Percentiles rank a stretch among this genome's conserved stretches.
Evolutionary conservation across 2,888 invertebrate species (phyloP).

Genomic region (Lampropteryx suffumata): DNA sequence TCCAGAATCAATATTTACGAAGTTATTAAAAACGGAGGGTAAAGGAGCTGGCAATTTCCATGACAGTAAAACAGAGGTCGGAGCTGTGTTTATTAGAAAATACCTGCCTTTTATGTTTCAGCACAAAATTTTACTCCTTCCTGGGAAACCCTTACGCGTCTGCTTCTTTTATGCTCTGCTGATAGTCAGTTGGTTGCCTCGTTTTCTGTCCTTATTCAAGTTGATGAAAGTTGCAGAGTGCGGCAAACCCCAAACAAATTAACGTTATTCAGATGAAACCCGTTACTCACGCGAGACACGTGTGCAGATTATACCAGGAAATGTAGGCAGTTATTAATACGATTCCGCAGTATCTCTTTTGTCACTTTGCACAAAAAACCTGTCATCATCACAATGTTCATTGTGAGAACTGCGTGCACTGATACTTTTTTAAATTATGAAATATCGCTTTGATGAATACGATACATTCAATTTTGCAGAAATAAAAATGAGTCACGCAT

Average conservation of each 20-base stretch:
- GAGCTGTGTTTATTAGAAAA: slow-evolving; percentile 61
- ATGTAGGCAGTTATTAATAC: slow-evolving; percentile 42
- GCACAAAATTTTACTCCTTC: slow-evolving; percentile 55
- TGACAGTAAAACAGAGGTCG: slow-evolving; percentile 29
- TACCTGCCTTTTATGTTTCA: slow-evolving; percentile 56
- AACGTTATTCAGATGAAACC: slow-evolving; percentile 51
- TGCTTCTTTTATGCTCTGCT: slow-evolving; percentile 12
- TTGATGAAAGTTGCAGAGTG: slow-evolving; percentile 15
- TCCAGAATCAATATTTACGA: slow-evolving; percentile 25
- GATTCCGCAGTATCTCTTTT: slow-evolving; percentile 40
- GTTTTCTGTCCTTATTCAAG: slow-evolving; percentile 30
- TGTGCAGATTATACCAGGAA: slow-evolving; percentile 16
- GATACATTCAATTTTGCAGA: slow-evolving; percentile 54
- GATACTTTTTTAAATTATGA: slow-evolving; percentile 41
- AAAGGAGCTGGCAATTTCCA: slow-evolving; percentile 23
- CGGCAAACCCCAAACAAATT: slow-evolving; percentile 46
- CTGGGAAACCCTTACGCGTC: slow-evolving; percentile 46
- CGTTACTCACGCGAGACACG: slow-evolving; percentile 35
- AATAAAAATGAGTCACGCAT: slow-evolving; percentile 66
- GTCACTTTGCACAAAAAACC: slow-evolving; percentile 49
- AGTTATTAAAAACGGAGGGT: slow-evolving; percentile 24
- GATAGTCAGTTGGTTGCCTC: slow-evolving; percentile 26
- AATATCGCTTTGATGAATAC: slow-evolving; percentile 46
- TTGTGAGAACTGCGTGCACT: slow-evolving; percentile 45
- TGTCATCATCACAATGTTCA: slow-evolving; percentile 35